These are phyloP conservation scores for Pseudopodoces humilis DNA, from an alignment of 2,113 vertebrate genomes.

Conservation along the genomic window DNA sequence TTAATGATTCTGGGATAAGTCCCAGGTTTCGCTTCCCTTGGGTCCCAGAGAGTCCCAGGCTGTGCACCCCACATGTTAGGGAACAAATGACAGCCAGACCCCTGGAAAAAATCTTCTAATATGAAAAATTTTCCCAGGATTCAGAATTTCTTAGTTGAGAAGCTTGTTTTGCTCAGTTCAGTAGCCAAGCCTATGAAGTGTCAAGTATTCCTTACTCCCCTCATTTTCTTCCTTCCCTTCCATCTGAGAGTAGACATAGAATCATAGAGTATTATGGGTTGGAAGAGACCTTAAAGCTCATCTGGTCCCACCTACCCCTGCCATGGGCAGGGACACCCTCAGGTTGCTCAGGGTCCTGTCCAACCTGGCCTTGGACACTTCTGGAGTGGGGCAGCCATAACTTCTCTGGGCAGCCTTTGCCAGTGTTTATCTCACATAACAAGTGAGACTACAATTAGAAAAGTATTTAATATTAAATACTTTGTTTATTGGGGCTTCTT, in stretches of 20 bases:
- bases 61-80: too few species aligned
- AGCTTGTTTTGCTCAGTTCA: not conserved
- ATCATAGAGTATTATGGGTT: not conserved
- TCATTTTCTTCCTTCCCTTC: not conserved
- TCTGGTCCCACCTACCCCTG: not conserved
- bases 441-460: not conserved
- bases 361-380: not conserved
- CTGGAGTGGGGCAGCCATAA: not conserved
- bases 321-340: not conserved
- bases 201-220: not conserved
- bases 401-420: not conserved
- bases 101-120: not conserved
- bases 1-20: not conserved
- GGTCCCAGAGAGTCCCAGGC: not conserved
- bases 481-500: not conserved
- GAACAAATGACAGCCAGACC: not conserved
- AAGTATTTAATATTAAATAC: not conserved
- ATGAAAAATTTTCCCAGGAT: not conserved
- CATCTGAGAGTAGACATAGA: not conserved
- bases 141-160: not conserved
- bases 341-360: rapidly evolving
- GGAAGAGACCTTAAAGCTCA: not conserved
- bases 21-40: not conserved
- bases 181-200: rapidly evolving
- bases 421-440: not conserved